These are phyloP conservation scores for Troides aeacus DNA, from an alignment of 2,888 invertebrate species.

Conservation along the genomic window DNA sequence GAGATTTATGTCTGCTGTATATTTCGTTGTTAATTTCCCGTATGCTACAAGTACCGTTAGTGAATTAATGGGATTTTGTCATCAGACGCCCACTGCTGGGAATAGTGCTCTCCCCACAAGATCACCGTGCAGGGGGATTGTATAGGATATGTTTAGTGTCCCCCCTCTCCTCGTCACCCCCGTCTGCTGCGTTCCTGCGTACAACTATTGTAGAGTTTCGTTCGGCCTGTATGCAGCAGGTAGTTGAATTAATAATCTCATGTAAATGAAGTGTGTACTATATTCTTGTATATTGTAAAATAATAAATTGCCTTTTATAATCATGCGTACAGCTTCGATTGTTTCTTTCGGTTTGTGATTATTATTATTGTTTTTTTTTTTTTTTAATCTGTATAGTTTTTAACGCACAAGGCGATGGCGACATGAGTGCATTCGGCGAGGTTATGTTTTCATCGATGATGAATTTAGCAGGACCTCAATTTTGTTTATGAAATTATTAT, in stretches of 20 bases:
- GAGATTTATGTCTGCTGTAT: no score
- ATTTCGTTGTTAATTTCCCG: no score
- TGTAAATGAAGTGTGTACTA: constrained; percentile 52
- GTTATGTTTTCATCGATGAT: constrained; percentile 43
- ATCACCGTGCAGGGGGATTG: constrained; percentile 16
- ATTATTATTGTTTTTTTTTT: constrained; percentile 34
- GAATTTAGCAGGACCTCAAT: constrained; percentile 48
- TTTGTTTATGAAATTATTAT: constrained; percentile 47
- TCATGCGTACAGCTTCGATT: constrained; percentile 39
- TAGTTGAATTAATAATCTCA: constrained; percentile 60
- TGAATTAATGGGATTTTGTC: no score
- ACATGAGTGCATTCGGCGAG: constrained; percentile 40
- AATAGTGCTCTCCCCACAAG: no score
- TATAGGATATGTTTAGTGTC: constrained; percentile 23
- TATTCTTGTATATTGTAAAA: constrained; percentile 76
- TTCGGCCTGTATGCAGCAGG: constrained; percentile 25
- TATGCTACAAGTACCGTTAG: no score
- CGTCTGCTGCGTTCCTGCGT: constrained; percentile 31
- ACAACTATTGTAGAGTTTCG: constrained; percentile 41
- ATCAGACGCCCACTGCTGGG: no score
- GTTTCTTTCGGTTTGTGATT: constrained; percentile 36
- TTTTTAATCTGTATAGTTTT: constrained; percentile 30
- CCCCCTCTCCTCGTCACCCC: constrained; percentile 34
- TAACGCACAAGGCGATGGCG: constrained; percentile 56
- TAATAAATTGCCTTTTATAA: constrained; percentile 34